Conservation (phyloP, 2,888 invertebrate genomes). For the Gibbula magus region DNA sequence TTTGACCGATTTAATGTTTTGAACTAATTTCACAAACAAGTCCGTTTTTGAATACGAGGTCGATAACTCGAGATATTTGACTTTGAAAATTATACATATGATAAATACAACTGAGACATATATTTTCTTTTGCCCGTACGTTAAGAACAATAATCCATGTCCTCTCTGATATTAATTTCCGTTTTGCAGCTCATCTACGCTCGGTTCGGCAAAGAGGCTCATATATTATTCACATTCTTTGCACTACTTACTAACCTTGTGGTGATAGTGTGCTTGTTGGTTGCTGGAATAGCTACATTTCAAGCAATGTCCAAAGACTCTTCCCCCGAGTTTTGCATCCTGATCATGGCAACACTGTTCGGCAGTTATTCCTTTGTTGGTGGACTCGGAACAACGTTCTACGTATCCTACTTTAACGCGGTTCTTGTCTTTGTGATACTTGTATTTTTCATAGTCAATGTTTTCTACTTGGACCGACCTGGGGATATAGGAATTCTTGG, state of each 20-base stretch:
- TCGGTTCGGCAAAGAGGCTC: constrained; percentile 60
- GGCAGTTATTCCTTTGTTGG: constrained; percentile 67
- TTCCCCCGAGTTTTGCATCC: constrained; percentile 62
- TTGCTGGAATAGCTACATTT: constrained; percentile 60
- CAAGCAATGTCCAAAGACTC: constrained; percentile 59
- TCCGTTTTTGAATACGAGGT: no score
- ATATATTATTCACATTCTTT: constrained; percentile 61
- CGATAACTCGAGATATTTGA: no score
- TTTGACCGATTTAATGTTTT: no score
- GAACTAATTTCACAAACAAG: no score
- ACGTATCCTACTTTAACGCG: constrained; percentile 70
- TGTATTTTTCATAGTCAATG: constrained; percentile 52
- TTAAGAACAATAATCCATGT: no score
- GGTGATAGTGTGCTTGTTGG: constrained; percentile 56
- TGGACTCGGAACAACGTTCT: constrained; percentile 69
- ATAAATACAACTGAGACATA: no score
- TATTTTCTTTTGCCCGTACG: no score
- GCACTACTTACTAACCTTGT: constrained; percentile 66
- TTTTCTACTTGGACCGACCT: constrained; percentile 47
- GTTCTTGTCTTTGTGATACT: constrained; percentile 59
- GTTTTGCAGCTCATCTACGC: constrained; percentile 61
- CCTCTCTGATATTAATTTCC: not conserved
- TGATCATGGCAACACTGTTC: constrained; percentile 65
- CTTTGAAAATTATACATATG: no score
- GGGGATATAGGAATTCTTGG: constrained; percentile 40